Base-by-base conservation (phyloP, 2,113 vertebrate genomes). In the Nymphicus hollandicus region DNA sequence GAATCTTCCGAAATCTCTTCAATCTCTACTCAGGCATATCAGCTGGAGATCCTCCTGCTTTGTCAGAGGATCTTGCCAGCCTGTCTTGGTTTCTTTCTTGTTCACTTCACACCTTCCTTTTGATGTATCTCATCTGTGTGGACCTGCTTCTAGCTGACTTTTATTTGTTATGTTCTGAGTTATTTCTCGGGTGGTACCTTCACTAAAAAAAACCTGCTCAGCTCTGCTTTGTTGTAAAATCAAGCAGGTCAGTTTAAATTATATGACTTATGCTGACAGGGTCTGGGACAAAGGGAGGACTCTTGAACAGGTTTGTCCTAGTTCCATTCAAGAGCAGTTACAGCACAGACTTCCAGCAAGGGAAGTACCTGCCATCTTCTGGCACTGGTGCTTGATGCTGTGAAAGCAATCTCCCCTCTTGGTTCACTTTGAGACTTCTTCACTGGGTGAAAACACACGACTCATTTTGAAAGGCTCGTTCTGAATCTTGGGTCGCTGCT, bases 261-360 rank as follows among this genome's bases (percentile, higher is more conserved):
- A 1, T 5, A 2, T 28, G 29, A 5, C 39, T 19, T 23, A 6
- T 2, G 4, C n/a, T 89, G 65, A 2, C 2, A 0, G 8, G 41
- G 31, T 24, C 55, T 66, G 55, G 73, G 55, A 18, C 65, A 41
- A 64, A n/a, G n/a, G 23, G 17, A 37, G 56, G 37, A 44, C 53
- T 2, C 46, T 71, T 41, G 70, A 23, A 9, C 24, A 31, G 44
- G 25, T 63, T 86, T 68, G 31, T 70, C 37, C 33, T 61, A 1
- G n/a, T 35, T 12, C 35, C 8, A 0, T 3, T 9, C 49, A 24
- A 49, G 58, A 68, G 23, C 63, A 50, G 4, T 11, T 55, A 23
- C 12, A 70, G 55, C 24, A 8, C 46, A 37, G 28, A 41, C 4
- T 29, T 61, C 55, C 46, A 70, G 12, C 3, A 2, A 37, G 50